Percentiles rank a stretch among this genome's conserved stretches.
Evolutionary conservation across 2,888 invertebrate species (phyloP).

Genomic region (Oscheius myriophilus): DNA sequence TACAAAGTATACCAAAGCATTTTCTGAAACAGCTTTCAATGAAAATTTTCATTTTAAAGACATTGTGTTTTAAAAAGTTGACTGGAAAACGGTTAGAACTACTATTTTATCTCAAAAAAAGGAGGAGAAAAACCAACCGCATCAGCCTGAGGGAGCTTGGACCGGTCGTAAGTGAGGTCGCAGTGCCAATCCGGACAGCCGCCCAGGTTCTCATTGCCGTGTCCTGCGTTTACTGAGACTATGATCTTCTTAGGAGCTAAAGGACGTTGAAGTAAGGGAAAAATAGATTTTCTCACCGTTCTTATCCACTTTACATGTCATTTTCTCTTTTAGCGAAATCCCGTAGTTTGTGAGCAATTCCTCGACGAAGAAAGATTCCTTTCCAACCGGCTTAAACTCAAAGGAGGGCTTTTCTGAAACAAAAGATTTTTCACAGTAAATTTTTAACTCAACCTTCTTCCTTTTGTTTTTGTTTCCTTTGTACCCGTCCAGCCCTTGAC

Average conservation of each 20-base stretch:
- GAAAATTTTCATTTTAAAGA: too few relatives aligned
- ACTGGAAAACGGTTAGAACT: too few relatives aligned
- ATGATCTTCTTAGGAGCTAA: constrained; percentile 37
- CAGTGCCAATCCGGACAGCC: constrained; percentile 70
- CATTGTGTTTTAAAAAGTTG: too few relatives aligned
- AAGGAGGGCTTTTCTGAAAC: constrained; percentile 11
- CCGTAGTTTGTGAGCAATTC: constrained; percentile 44
- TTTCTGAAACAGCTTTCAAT: too few relatives aligned
- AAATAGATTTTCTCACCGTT: constrained; percentile 4
- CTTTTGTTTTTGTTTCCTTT: neutral
- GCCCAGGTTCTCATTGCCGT: constrained; percentile 49
- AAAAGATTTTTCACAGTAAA: neutral
- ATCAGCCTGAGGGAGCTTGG: constrained; percentile 36
- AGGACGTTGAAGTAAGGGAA: neutral
- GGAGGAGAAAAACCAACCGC: constrained; percentile 29
- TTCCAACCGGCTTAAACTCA: constrained; percentile 44
- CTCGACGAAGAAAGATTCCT: constrained; percentile 50
- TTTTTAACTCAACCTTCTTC: neutral
- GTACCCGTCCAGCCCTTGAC: neutral
- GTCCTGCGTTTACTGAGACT: constrained; percentile 54
- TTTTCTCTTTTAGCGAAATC: constrained; percentile 36
- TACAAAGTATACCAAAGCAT: too few relatives aligned
- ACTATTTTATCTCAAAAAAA: neutral
- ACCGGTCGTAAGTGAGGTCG: constrained; percentile 46
- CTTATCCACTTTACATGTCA: constrained; percentile 24